These are phyloP conservation scores for Erinaceus europaeus DNA, from an alignment of 2,113 vertebrate genomes.

Conservation along the genomic window DNA sequence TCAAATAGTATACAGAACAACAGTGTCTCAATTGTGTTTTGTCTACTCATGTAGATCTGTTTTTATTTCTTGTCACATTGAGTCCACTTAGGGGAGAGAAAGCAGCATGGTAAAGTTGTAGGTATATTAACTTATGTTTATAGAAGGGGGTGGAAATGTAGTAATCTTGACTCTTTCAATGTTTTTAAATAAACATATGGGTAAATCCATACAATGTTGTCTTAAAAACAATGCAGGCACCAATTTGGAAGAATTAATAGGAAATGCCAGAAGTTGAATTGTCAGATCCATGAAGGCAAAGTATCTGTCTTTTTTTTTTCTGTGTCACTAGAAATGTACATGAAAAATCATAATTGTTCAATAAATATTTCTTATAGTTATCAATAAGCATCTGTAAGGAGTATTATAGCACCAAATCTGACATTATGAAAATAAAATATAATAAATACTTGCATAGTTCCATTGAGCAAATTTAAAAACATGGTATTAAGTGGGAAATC, in stretches of 20 bases:
- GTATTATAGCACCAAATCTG: not conserved
- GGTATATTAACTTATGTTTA: not conserved
- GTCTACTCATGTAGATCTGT: not conserved
- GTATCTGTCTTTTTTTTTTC: not conserved
- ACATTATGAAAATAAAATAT: not conserved
- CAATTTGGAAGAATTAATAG: not conserved
- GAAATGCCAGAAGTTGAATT: not conserved
- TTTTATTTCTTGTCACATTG: not conserved
- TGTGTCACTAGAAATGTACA: not conserved
- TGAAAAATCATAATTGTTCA: not conserved
- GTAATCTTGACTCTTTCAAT: not conserved
- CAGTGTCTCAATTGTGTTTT: not conserved
- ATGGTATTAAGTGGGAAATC: not conserved
- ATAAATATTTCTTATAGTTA: slow-evolving; percentile 16
- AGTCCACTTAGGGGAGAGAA: not conserved
- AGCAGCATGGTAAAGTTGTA: not conserved
- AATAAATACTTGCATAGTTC: not conserved
- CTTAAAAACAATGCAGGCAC: not conserved
- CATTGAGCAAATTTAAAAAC: not conserved
- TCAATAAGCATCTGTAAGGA: not conserved
- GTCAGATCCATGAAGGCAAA: not conserved
- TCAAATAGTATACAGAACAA: not conserved
- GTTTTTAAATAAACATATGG: not conserved
- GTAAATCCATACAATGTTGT: not conserved
- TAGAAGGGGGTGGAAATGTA: not conserved